Evolutionary conservation across 1,140 invertebrate species (phyloP), one percentile per base, ranked within the genome.

Genomic region (Anastrepha obliqua): DNA sequence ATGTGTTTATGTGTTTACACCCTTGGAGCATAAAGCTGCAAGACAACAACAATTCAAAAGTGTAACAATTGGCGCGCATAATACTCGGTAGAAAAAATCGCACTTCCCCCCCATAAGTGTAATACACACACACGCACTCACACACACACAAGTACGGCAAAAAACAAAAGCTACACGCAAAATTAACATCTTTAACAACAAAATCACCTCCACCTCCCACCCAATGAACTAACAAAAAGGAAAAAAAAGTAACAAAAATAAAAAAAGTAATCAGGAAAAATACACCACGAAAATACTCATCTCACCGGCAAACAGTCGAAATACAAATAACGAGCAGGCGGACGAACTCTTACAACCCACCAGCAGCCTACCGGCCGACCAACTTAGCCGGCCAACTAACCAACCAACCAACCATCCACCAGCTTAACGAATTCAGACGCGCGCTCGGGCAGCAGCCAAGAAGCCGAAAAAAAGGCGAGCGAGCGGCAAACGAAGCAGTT

Each of bases 241-340:
- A n/a, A n/a, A 7, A 67, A 67, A 29, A 29, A 20, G 5, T 29
- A 17, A 17, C 60, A 62, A 62, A 62, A 29, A 29, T 29, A 29
- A 7, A 67, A 67, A 29, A 29, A 2, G 29, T 29, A 17, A 17
- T 13, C 9, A 62, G 15, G 13, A 62, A 62, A 62, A 62, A 51
- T 20, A 81, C n/a, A n/a, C 3, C 42, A 74, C 67, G 17, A n/a
- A 81, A 81, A 29, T 81, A 13, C 74, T 58, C 47, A 58, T 20
- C 74, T 58, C 74, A 81, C 74, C 74, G 74, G 74, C 74, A 81
- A 81, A 81, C 9, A 55, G 74, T n/a, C 74, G 74, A 81, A 81
- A 81, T 55, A 20, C 17, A 81, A 51, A 47, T 51, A 74, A 74
- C 44, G 70, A 74, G 15, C 70, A 51, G 70, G 70, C 44, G 44